Conservation (phyloP, 2,797 vertebrate species). For the Syngnathus acus region DNA sequence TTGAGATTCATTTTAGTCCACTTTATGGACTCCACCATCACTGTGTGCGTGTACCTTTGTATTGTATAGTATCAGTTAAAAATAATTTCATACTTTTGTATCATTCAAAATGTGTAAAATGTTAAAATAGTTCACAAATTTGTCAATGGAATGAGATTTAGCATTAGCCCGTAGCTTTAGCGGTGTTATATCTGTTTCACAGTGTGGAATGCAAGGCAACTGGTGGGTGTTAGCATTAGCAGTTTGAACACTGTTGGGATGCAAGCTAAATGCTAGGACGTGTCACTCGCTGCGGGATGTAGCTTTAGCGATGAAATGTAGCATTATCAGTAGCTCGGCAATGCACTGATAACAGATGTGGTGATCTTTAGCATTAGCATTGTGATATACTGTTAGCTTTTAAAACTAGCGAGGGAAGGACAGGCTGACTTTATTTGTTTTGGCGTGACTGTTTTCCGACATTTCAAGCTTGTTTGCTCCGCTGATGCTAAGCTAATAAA, state of each 20-base stretch:
- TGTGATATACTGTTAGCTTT: not conserved
- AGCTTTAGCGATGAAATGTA: not conserved
- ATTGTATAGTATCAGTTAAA: no score
- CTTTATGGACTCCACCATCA: not conserved
- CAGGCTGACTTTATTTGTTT: conserved; percentile 9
- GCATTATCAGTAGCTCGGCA: not conserved
- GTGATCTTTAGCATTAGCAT: no score
- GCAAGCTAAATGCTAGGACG: not conserved
- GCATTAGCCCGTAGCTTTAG: not conserved
- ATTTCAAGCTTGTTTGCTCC: conserved; percentile 24
- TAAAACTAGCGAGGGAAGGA: not conserved
- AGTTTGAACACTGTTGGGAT: not conserved
- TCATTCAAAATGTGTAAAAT: not conserved
- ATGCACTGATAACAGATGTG: not conserved
- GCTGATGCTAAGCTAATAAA: conserved; percentile 40
- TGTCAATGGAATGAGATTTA: not conserved
- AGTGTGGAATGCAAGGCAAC: no score
- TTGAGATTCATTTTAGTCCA: conserved; percentile 25
- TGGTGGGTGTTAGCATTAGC: not conserved
- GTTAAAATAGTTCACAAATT: not conserved
- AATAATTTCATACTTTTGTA: no score
- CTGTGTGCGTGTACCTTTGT: not conserved
- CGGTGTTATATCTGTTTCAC: not conserved
- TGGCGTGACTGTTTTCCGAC: conserved; percentile 15
- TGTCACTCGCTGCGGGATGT: not conserved